These are phyloP conservation scores for Gorilla gorilla DNA, from an alignment of 2,113 vertebrate genomes.

Conservation along the genomic window DNA sequence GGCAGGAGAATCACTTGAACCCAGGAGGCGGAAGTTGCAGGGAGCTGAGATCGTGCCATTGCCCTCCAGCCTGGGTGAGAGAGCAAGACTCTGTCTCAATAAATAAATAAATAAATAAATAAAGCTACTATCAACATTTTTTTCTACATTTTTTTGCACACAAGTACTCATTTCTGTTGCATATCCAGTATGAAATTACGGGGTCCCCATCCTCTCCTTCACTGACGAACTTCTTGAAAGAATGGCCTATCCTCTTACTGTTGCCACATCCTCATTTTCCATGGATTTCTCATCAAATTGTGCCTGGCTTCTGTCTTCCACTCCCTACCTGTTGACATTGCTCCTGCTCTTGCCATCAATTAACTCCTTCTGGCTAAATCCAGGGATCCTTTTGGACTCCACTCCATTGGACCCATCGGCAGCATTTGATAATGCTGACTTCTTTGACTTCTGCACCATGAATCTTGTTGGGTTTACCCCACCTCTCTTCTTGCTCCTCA, in stretches of 20 bases:
- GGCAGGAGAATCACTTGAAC: too few species aligned
- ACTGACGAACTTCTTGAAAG: not conserved
- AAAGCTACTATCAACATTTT: not conserved
- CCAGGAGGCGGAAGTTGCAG: too few species aligned
- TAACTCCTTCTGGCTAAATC: not conserved
- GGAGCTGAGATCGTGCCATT: too few species aligned
- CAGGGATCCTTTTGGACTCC: not conserved
- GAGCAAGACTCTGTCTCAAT: too few species aligned
- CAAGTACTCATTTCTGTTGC: not conserved
- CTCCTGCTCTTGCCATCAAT: not conserved
- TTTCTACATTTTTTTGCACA: not conserved
- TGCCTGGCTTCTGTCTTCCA: not conserved
- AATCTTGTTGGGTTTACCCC: not conserved
- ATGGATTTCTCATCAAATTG: not conserved
- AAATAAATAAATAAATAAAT: not conserved
- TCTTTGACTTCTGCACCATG: not conserved
- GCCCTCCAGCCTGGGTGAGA: too few species aligned
- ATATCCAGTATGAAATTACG: not conserved
- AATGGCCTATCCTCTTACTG: not conserved
- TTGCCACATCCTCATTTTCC: not conserved
- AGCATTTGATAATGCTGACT: not conserved
- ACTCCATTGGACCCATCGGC: not conserved
- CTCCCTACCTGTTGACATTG: not conserved
- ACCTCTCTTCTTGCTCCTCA: not conserved
- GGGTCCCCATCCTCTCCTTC: not conserved